These are phyloP conservation scores for Simalia tracyae DNA, from an alignment of 2,797 vertebrate genomes.

Conservation along the genomic window DNA sequence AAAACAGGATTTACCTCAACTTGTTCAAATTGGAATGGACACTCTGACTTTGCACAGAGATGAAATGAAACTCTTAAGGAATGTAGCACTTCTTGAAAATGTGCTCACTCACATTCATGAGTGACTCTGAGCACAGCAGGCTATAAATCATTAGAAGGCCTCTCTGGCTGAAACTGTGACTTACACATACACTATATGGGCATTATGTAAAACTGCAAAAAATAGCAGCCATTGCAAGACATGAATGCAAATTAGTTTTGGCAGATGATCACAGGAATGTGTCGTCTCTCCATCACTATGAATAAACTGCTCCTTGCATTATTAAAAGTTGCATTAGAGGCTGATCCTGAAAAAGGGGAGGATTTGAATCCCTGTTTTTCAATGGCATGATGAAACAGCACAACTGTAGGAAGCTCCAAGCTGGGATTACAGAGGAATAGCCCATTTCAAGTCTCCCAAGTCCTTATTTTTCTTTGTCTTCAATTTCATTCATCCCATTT, in stretches of 20 bases:
- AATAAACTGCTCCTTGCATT: not conserved
- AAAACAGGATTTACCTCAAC: constrained; percentile 53
- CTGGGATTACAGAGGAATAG: not conserved
- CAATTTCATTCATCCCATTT: not conserved
- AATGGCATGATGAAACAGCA: not conserved
- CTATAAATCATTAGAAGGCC: constrained; percentile 44
- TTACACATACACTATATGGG: constrained; percentile 36
- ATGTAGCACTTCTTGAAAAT: constrained; percentile 39
- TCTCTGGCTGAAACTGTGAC: not conserved
- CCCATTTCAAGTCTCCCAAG: not conserved
- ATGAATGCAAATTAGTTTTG: not conserved
- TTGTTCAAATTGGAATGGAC: constrained; percentile 54
- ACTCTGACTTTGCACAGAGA: constrained; percentile 51
- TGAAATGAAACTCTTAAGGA: constrained; percentile 55
- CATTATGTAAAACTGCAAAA: not conserved
- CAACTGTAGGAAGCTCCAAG: not conserved
- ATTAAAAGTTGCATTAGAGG: not conserved
- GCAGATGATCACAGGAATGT: not conserved
- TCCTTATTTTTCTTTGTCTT: not conserved
- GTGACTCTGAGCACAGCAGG: constrained; percentile 41
- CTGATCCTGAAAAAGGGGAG: too few relatives aligned
- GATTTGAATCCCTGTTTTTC: not conserved
- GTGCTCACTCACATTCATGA: constrained; percentile 41
- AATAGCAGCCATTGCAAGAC: not conserved
- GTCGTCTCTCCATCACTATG: not conserved